Percentiles rank a stretch among this genome's conserved stretches.
Conservation (phyloP, 2,113 vertebrate genomes). For the Mustela lutreola region DNA sequence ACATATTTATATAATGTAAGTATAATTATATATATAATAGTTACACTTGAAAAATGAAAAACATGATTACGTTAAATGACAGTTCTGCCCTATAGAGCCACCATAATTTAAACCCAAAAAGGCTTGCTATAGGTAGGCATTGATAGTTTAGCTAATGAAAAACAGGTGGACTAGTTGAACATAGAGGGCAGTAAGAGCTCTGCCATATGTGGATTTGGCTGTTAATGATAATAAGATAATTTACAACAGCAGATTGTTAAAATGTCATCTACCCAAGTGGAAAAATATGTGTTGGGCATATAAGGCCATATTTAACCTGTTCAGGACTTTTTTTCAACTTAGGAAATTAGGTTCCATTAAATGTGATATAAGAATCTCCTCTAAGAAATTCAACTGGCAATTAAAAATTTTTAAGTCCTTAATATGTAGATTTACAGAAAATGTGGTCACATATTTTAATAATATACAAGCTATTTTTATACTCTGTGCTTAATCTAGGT, state of each 20-base stretch:
- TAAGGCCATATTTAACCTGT: conserved; percentile 56
- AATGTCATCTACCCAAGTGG: conserved; percentile 76
- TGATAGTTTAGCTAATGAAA: conserved; percentile 83
- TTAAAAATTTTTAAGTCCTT: background rate
- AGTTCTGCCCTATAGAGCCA: conserved; percentile 55
- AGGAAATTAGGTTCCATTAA: background rate
- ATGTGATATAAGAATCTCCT: background rate
- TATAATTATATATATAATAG: background rate
- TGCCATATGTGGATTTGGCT: conserved; percentile 70
- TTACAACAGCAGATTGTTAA: conserved; percentile 86
- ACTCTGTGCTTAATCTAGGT: background rate
- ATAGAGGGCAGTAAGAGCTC: conserved; percentile 80
- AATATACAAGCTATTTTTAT: background rate
- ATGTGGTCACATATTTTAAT: background rate
- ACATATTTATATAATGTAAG: background rate
- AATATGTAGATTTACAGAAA: background rate
- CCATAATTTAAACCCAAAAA: conserved; percentile 56
- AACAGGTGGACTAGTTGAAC: conserved; percentile 86
- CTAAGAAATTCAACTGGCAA: background rate
- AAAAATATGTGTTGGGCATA: conserved; percentile 73
- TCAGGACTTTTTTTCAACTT: background rate
- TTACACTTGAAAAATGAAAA: conserved; percentile 56
- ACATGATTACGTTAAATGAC: conserved; percentile 4
- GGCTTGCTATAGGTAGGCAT: conserved; percentile 58
- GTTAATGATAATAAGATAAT: conserved; percentile 83